These are phyloP conservation scores for Caenorhabditis latens DNA, from an alignment of 1,140 invertebrate genomes.

Conservation along the genomic window DNA sequence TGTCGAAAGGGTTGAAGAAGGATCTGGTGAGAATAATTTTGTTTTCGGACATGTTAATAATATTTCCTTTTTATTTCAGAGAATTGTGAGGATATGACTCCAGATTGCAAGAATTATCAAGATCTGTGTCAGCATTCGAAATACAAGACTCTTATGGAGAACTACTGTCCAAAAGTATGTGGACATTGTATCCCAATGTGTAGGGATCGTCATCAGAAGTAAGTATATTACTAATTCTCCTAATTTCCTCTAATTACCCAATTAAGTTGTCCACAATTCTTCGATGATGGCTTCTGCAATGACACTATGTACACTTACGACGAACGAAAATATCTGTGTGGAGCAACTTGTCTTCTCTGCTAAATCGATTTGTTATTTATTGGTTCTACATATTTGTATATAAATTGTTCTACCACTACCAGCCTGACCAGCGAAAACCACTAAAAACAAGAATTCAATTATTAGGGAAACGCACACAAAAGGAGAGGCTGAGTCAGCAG, in stretches of 20 bases:
- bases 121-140: constrained; percentile 48
- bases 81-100: constrained; percentile 58
- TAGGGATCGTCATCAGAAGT: constrained; percentile 66
- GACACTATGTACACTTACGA: constrained; percentile 59
- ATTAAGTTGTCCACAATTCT: constrained; percentile 61
- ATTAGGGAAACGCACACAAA: constrained; percentile 31
- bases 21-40: constrained; percentile 6
- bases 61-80: constrained; percentile 42
- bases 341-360: constrained; percentile 58
- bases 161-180: constrained; percentile 60
- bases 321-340: constrained; percentile 62
- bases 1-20: constrained; percentile 57
- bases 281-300: constrained; percentile 59
- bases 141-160: constrained; percentile 52
- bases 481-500: constrained; percentile 2
- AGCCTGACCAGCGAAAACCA: background rate
- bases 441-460: constrained; percentile 30
- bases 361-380: background rate
- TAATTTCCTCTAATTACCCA: background rate
- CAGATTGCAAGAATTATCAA: constrained; percentile 55
- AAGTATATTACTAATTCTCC: background rate
- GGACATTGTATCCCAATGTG: constrained; percentile 60
- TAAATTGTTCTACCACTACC: constrained; percentile 4
- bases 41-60: background rate
- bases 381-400: constrained; percentile 50